Evolutionary conservation across 2,113 vertebrate species (phyloP), one percentile per base, ranked within the genome.

Genomic region (Myotis davidii): DNA sequence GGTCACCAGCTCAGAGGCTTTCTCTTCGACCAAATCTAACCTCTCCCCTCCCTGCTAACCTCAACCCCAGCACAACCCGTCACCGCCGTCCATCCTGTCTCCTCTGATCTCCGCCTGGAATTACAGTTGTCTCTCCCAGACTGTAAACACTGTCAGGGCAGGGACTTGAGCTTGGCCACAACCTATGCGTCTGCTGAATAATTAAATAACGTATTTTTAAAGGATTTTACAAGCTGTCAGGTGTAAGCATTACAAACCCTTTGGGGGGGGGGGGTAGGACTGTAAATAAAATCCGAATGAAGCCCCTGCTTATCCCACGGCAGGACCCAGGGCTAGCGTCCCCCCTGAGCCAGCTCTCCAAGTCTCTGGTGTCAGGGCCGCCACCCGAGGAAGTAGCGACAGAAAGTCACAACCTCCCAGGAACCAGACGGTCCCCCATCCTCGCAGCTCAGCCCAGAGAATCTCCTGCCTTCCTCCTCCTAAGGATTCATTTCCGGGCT

Each of bases 241-340:
- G 29, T 52, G 42, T 52, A 86, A 83, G 25, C 21, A 87, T 74
- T 79, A 84, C 42, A 88, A 65, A 27, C 73, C 70, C n/a, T 94
- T 79, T 79, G 81, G 72, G n/a, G 42, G 34, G 10, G 72, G 27
- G 42, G 32, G 18, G 37, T 17, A 86, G 25, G 11, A 72, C 45
- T 65, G 83, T 70, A 79, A 90, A 69, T 52, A 74, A 76, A 86
- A 95, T 13, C 78, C 37, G 90, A 86, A 87, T 6, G 27, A 20
- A 88, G 23, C 20, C 34, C 90, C 69, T 52, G 45, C 59, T 34
- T 20, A 74, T 83, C 21, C 27, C 65, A 65, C 0, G 84, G 52
- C n/a, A 89, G 54, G 42, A 23, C 65, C 50, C n/a, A 64, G 3
- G 17, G 34, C 34, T 78, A 29, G 52, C 27, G 11, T 61, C 83